Evolutionary conservation across 2,888 invertebrate genomes (phyloP), one percentile per base, ranked within the genome.

Genomic region (Stenolophus ochropezus): DNA sequence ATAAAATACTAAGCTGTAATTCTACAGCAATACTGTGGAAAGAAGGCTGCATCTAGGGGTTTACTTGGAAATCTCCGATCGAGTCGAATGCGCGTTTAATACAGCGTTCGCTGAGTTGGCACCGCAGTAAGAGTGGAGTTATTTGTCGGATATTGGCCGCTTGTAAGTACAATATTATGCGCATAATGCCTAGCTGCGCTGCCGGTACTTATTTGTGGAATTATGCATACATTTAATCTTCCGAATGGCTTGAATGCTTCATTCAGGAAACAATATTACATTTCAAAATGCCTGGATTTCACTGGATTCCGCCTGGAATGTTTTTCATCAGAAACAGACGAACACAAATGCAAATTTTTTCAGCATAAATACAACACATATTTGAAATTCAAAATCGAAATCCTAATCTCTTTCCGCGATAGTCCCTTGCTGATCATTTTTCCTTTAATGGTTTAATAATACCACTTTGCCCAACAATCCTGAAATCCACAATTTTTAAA

Each of bases 211-310:
- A 61, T 61, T 61, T 61, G 61, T 4, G 61, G 25, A 61, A 61
- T 61, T 61, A 61, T 61, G 61, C 61, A 25, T 23, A 61, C 61
- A 25, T 61, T 61, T 61, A 61, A 61, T 61, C 61, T 61, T 14
- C 61, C 8, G 61, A 61, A 61, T 61, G 61, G 61, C 61, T 61
- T 23, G 61, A 61, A 61, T 61, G n/a, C 61, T 61, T 61, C 61
- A 61, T 61, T 61, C 61, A 61, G 25, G 61, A 61, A 61, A 61
- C 61, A 61, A 61, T 61, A 61, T 61, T 61, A 61, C 61, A 25
- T 23, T 61, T 61, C 23, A 61, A 18, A 61, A 61, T 61, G 61
- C 61, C n/a, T 11, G 56, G 56, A 56, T 56, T 56, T 56, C 3
- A 5, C 5, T 53, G 51, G 51, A 53, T 14, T 14, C 16, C 14